These are phyloP conservation scores for Pedetes capensis DNA, from an alignment of 2,113 vertebrate species.

Conservation along the genomic window DNA sequence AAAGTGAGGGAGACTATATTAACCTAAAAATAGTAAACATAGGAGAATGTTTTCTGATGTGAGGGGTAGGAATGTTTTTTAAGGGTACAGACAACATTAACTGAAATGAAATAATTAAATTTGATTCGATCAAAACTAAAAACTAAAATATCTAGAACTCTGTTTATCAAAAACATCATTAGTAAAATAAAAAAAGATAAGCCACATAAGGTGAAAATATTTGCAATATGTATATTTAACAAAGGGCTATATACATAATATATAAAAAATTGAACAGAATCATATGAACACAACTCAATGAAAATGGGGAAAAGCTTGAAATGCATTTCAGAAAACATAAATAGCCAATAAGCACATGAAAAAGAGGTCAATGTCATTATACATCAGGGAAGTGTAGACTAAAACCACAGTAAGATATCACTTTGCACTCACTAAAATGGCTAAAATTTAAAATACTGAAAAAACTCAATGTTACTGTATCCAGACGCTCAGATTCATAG, in stretches of 20 bases:
- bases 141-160: neutral
- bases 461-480: neutral
- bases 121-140: neutral
- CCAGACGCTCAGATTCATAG: no score
- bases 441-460: neutral
- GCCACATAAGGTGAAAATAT: neutral
- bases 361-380: neutral
- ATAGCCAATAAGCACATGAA: neutral
- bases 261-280: neutral
- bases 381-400: neutral
- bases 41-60: neutral
- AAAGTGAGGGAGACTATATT: neutral
- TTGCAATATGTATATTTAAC: neutral
- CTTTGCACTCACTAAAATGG: neutral
- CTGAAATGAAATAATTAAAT: neutral
- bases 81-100: neutral
- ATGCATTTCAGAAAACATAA: neutral
- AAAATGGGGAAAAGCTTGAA: neutral
- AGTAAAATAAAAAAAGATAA: neutral
- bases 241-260: no score
- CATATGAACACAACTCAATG: neutral
- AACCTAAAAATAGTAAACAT: neutral
- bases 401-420: neutral
- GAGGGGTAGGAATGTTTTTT: neutral
- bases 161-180: neutral